Evolutionary conservation across 2,888 invertebrate species (phyloP), one percentile per base, ranked within the genome.

Genomic region (Cheilosia grossa): DNA sequence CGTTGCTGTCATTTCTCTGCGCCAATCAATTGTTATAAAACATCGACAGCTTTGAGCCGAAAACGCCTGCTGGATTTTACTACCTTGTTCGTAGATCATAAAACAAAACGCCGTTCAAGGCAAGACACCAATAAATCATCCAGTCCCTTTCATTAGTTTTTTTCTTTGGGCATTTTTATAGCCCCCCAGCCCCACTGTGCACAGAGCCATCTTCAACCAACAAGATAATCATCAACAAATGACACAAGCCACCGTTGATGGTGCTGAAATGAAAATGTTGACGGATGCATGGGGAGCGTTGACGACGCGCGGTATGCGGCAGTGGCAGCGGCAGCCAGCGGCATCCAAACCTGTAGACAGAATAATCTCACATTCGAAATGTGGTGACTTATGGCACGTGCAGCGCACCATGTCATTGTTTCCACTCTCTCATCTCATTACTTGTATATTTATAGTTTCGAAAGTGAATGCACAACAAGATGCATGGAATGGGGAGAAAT

Each of bases 301-400:
- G 24, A 42, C 66, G 33, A 37, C n/a, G 13, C 49, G n/a, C 42
- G 42, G 21, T 37, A 24, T 13, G 21, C 44, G 42, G 21, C 59
- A 54, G 24, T 10, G 15, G 4, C 13, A n/a, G 21, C 51, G 17
- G n/a, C 21, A 27, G 5, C 10, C 9, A 7, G 2, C 58, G 33
- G 42, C 64, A 63, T 21, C 67, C 61, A 58, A 66, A 74, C 10
- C 49, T 72, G 70, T 56, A 83, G 83, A 83, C 75, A 77, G 81
- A 81, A 81, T 73, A 85, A 85, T 85, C 77, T 80, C 85, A 85
- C 85, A 85, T 85, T 81, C 85, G 81, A 85, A 81, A 81, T 85
- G 75, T 53, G 75, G 51, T 81, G 85, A 85, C 81, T 80, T 85
- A 81, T 77, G 81, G 81, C 81, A 85, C 85, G 80, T 85, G 85